These are phyloP conservation scores for Anhinga rufa DNA, from an alignment of 2,113 vertebrate genomes.

Conservation along the genomic window DNA sequence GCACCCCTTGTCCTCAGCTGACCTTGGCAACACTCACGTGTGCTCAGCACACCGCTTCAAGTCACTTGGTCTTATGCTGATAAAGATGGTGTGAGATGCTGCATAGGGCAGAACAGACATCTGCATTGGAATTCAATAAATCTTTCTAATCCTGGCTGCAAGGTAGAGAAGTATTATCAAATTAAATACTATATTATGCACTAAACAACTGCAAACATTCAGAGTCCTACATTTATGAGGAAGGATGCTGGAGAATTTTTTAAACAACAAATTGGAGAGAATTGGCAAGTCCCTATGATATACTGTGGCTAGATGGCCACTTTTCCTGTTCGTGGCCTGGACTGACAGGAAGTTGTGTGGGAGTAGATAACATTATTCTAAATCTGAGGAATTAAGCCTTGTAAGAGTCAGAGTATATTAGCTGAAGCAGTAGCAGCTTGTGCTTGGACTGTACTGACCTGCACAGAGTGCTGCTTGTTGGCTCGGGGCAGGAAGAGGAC, in stretches of 20 bases:
- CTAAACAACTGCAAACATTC: background rate
- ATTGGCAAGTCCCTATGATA: background rate
- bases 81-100: background rate
- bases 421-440: background rate
- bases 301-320: fast-evolving
- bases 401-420: background rate
- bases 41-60: background rate
- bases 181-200: background rate
- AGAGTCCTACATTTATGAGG: background rate
- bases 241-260: background rate
- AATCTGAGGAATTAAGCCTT: background rate
- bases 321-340: background rate
- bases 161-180: background rate
- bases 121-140: background rate
- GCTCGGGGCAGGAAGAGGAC: background rate
- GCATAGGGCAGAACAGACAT: background rate
- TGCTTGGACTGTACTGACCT: background rate
- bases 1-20: background rate
- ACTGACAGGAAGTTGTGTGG: background rate
- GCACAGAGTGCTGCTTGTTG: fast-evolving
- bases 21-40: background rate
- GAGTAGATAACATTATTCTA: background rate
- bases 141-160: background rate
- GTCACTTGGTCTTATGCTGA: background rate
- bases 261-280: background rate